A percentile compares a stretch with the other conserved stretches of the same genome.
Conservation (phyloP, 2,888 invertebrate species). For the Eustalomyia histrio region DNA sequence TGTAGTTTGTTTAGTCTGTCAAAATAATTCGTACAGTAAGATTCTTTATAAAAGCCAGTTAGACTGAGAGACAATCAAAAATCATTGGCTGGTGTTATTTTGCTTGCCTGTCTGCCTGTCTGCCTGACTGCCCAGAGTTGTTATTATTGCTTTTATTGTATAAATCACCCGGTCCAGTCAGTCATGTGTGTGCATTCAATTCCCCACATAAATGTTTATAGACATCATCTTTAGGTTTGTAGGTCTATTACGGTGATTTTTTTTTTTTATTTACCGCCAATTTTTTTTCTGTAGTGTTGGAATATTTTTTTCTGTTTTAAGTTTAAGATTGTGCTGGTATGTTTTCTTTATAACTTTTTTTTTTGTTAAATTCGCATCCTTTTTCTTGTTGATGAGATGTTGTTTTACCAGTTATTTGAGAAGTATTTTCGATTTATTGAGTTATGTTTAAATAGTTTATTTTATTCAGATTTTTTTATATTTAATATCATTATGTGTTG, state of each 20-base stretch:
- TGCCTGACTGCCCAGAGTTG: background rate
- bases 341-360: background rate
- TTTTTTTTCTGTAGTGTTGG: background rate
- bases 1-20: background rate
- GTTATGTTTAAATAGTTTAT: conserved; percentile 3
- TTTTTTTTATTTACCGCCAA: conserved; percentile 53
- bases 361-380: background rate
- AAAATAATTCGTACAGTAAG: background rate
- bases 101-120: background rate
- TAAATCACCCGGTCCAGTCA: conserved; percentile 21
- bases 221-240: conserved; percentile 71
- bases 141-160: background rate
- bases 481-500: too few relatives aligned
- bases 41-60: conserved; percentile 17
- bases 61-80: conserved; percentile 24
- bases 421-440: background rate
- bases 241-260: conserved; percentile 72
- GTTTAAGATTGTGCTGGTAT: background rate
- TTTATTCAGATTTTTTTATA: too few relatives aligned
- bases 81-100: conserved; percentile 12
- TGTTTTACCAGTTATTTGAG: conserved; percentile 18
- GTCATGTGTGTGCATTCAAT: conserved; percentile 3
- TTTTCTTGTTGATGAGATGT: conserved; percentile 10
- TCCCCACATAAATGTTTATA: conserved; percentile 66
- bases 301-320: background rate